These are phyloP conservation scores for Teleogryllus oceanicus DNA, from an alignment of 2,888 invertebrate species.

Conservation along the genomic window DNA sequence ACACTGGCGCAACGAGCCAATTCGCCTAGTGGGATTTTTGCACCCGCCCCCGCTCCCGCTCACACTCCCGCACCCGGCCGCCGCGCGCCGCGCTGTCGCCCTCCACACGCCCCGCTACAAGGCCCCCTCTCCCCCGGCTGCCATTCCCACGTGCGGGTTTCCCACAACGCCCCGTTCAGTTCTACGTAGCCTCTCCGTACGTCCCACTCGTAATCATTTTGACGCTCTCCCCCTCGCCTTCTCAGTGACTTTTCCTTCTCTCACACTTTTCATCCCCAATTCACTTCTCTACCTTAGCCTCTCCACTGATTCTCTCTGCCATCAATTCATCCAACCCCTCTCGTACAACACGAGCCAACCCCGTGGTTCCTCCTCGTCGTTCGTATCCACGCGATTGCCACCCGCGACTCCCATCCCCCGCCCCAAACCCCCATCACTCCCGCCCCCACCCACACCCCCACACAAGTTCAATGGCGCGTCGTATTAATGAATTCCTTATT, in stretches of 20 bases:
- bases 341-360: no score
- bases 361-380: no score
- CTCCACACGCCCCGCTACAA: background rate
- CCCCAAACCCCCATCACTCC: background rate
- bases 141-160: background rate
- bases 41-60: background rate
- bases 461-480: background rate
- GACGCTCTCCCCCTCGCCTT: no score
- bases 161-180: no score
- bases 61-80: background rate
- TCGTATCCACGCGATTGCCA: no score
- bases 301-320: no score
- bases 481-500: constrained; percentile 18
- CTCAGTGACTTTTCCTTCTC: no score
- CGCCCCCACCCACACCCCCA: background rate
- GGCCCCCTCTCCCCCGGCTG: background rate
- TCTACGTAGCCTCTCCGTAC: no score
- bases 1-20: constrained; percentile 9
- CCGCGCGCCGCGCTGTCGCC: background rate
- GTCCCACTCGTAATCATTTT: no score
- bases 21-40: background rate
- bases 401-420: background rate
- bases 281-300: no score
- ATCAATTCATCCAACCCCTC: no score
- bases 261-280: no score